Base-by-base conservation (phyloP, 2,113 vertebrate genomes). In the Gadus chalcogrammus region DNA sequence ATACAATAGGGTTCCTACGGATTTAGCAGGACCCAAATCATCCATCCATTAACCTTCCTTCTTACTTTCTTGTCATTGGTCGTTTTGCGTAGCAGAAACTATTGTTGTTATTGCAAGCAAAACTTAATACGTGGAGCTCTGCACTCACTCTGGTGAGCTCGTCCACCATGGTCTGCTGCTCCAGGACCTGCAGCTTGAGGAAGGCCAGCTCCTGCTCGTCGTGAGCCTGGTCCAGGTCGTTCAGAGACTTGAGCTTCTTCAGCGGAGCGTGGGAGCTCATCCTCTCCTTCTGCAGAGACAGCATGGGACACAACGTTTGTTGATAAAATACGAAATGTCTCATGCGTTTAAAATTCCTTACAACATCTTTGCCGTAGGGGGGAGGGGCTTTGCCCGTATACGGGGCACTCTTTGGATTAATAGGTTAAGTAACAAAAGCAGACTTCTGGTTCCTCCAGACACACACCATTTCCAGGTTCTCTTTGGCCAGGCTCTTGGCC, bases 131-230 rank as follows among this genome's bases (percentile, higher is more conserved):
- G 24, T 27, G 13, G 9, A 48, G 2, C 4, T 15, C 7, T 42
- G 24, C 13, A 82, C 85, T 62, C 80, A 93, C 92, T 78, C 92
- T 84, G 2, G 92, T 89, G 27, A 93, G 87, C 12, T 93, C 92
- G n/a, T 93, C 91, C 1, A 93, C 92, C 70, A 93, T 92, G 80
- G 76, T 92, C 87, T 99, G 97, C n/a, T 99, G 97, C 75, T 99
- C 97, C 74, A 99, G 92, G 82, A 99, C 97, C 80, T 99, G 97
- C 82, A 99, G 94, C 78, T 98, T 98, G 71, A 99, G 92, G 86
- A 99, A 99, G 70, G 97, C 96, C 5, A 95, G 94, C 88, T 99
- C 97, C 88, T 99, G 97, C 69, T 99, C 96, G 79, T 99, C 97
- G 0, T 95, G 96, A 42, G 95, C 97, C 88, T 98, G 97, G 85